Conservation (phyloP, 92 coral and sea anemone genomes). For the Plumapathes pennacea region DNA sequence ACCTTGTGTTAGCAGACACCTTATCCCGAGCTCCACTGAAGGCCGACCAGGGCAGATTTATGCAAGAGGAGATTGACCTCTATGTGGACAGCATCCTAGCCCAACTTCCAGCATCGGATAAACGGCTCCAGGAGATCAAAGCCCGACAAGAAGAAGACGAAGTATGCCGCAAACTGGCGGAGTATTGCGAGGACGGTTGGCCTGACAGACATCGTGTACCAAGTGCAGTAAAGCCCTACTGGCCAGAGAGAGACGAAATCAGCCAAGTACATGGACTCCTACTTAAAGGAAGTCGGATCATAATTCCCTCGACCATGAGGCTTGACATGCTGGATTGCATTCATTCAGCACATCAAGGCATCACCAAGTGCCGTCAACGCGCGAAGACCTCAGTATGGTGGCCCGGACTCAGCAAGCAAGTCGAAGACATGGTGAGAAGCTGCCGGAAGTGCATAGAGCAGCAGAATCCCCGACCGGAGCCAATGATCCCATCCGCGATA, state of each 20-base stretch:
- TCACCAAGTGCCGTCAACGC: conserved; percentile 58
- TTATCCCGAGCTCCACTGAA: conserved; percentile 53
- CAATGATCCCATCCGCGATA: conserved; percentile 50
- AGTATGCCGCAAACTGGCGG: conserved; percentile 36
- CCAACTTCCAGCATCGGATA: conserved; percentile 49
- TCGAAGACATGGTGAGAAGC: conserved; percentile 15
- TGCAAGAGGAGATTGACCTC: conserved; percentile 57
- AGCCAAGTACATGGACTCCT: conserved; percentile 45
- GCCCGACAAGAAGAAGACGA: conserved; percentile 50
- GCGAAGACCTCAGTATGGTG: conserved; percentile 71
- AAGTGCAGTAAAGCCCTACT: conserved; percentile 48
- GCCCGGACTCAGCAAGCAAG: conserved; percentile 63
- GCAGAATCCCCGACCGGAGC: conserved; percentile 28
- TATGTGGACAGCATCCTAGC: conserved; percentile 41
- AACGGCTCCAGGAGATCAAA: conserved; percentile 45
- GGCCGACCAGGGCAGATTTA: too few species aligned
- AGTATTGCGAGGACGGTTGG: conserved; percentile 52
- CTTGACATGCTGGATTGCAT: conserved; percentile 51
- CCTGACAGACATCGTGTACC: conserved; percentile 46
- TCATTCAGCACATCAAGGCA: conserved; percentile 68
- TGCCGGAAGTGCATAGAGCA: conserved; percentile 50
- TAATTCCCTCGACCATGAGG: conserved; percentile 55
- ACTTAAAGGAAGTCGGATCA: conserved; percentile 40
- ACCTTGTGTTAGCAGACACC: conserved; percentile 43
- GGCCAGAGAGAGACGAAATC: conserved; percentile 26